Evolutionary conservation across 1,140 invertebrate genomes (phyloP).

Genomic region (Cotesia glomerata): DNA sequence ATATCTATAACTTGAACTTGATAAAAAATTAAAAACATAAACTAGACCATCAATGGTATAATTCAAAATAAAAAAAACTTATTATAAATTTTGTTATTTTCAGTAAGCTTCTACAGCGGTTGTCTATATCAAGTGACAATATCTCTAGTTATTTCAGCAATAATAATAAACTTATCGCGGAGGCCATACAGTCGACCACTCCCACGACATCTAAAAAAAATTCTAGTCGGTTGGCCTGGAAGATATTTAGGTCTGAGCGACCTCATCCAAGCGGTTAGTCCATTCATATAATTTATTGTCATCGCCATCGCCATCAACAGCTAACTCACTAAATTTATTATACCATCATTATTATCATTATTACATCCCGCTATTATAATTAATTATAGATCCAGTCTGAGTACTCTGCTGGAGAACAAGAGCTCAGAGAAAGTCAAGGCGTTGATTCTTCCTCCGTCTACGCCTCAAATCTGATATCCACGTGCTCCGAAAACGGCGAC

Average conservation of each 20-base stretch:
- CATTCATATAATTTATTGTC: neutral
- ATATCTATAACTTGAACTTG: too few relatives aligned
- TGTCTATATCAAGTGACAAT: constrained; percentile 68
- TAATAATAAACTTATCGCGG: constrained; percentile 67
- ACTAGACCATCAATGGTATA: too few relatives aligned
- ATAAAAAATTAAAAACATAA: too few relatives aligned
- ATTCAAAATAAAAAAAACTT: too few relatives aligned
- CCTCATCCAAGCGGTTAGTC: constrained; percentile 40
- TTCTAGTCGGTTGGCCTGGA: constrained; percentile 65
- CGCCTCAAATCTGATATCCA: constrained; percentile 44
- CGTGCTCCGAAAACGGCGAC: constrained; percentile 51
- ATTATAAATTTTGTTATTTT: constrained; percentile 42
- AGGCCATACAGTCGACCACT: constrained; percentile 60
- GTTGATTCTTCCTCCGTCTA: constrained; percentile 30
- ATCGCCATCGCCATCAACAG: neutral
- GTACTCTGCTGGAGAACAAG: constrained; percentile 52
- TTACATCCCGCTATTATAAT: neutral
- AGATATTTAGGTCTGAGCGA: constrained; percentile 61
- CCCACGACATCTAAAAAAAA: constrained; percentile 65
- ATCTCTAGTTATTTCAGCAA: constrained; percentile 69
- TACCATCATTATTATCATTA: neutral
- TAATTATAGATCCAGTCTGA: constrained; percentile 47
- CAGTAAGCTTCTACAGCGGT: constrained; percentile 67
- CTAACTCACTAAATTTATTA: constrained; percentile 26
- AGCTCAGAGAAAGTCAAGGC: constrained; percentile 56